phyloP scores from a whole-genome alignment of 2,113 vertebrate species.

The Istiophorus platypterus region DNA sequence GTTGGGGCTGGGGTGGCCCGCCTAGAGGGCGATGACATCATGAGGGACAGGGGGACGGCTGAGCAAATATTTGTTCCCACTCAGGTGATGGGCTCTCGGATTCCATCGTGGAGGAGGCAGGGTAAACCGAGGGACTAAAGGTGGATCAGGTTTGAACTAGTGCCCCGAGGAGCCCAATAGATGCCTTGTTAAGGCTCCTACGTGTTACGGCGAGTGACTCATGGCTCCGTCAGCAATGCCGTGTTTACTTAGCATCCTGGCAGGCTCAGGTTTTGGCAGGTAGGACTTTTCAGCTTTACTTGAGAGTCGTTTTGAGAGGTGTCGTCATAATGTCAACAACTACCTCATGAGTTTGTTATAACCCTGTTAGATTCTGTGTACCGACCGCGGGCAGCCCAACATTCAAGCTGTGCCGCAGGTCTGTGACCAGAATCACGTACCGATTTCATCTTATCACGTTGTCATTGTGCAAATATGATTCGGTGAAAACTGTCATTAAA shows the following conservation, averaged over 20 bases:
- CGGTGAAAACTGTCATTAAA: no score
- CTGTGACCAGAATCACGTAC: no score
- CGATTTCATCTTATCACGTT: not conserved
- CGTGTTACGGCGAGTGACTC: slow-evolving; percentile 53
- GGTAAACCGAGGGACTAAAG: slow-evolving; percentile 33
- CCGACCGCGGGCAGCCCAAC: not conserved
- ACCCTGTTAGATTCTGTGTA: not conserved
- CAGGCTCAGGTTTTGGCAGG: slow-evolving; percentile 58
- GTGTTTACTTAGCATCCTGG: slow-evolving; percentile 62
- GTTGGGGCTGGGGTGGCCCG: slow-evolving; percentile 26
- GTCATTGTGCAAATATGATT: not conserved
- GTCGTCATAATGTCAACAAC: slow-evolving; percentile 53
- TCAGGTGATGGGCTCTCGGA: slow-evolving; percentile 55
- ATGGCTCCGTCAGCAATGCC: slow-evolving; percentile 24
- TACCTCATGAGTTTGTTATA: slow-evolving; percentile 37
- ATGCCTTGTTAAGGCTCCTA: slow-evolving; percentile 48
- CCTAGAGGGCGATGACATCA: slow-evolving; percentile 61
- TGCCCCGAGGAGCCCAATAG: slow-evolving; percentile 52
- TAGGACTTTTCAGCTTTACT: slow-evolving; percentile 42
- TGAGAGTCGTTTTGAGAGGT: slow-evolving; percentile 41
- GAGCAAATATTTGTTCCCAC: slow-evolving; percentile 69
- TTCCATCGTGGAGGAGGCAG: slow-evolving; percentile 42
- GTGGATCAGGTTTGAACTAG: slow-evolving; percentile 58
- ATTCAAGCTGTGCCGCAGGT: not conserved
- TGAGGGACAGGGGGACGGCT: slow-evolving; percentile 5